Conservation (phyloP, 2,113 vertebrate genomes). For the Mirza zaza region DNA sequence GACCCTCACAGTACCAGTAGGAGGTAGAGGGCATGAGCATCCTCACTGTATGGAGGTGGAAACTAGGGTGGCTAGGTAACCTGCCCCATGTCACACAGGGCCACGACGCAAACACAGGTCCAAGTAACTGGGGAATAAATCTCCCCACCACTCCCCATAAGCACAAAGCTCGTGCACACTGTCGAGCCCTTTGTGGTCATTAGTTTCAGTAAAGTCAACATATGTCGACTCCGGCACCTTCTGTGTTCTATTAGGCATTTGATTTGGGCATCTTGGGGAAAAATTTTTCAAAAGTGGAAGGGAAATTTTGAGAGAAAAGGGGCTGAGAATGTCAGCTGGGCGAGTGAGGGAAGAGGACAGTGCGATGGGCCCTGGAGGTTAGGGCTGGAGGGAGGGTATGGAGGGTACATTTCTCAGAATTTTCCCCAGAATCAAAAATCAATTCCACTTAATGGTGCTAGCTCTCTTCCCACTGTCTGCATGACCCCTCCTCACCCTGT, state of each 20-base stretch:
- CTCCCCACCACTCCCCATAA: too few species aligned
- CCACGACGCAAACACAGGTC: neutral
- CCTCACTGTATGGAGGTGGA: neutral
- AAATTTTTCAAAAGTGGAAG: neutral
- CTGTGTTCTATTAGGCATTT: neutral
- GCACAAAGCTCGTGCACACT: neutral
- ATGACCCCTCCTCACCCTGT: neutral
- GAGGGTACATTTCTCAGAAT: neutral
- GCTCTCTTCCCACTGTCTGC: neutral
- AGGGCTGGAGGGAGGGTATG: neutral
- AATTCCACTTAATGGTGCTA: neutral
- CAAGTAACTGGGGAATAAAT: neutral
- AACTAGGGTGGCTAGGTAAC: neutral
- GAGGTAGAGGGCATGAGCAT: neutral
- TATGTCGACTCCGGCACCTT: neutral
- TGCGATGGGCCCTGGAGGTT: neutral
- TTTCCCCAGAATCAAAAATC: neutral
- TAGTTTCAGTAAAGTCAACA: neutral
- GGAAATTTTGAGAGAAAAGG: neutral
- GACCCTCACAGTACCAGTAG: neutral
- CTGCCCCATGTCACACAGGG: neutral
- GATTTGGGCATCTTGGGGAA: neutral
- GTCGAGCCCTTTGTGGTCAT: neutral
- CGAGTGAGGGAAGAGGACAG: neutral
- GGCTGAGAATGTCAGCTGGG: neutral